Percentiles rank a stretch among this genome's conserved stretches.
phyloP scores from a whole-genome alignment of 2,113 vertebrate genomes.

The Macroglossus sobrinus region DNA sequence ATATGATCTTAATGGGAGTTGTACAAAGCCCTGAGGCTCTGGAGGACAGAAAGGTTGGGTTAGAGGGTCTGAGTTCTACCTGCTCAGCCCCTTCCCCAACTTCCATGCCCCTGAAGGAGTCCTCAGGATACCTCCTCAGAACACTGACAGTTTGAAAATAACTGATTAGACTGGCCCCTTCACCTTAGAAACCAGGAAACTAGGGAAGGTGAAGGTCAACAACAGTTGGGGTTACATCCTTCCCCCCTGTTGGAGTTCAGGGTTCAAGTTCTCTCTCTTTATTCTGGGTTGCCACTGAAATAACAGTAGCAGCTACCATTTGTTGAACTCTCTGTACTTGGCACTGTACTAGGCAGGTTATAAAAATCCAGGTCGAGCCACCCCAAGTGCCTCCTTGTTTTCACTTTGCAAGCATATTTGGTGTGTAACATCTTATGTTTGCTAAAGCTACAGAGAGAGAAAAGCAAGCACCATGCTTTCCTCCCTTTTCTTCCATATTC shows the following conservation, averaged over 20 bases:
- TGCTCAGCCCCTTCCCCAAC: background rate
- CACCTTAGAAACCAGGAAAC: background rate
- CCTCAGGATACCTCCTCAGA: background rate
- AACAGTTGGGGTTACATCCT: background rate
- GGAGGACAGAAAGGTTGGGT: background rate
- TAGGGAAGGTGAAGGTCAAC: background rate
- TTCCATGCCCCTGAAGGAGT: background rate
- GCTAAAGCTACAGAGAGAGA: background rate
- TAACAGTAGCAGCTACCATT: background rate
- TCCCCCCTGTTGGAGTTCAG: background rate
- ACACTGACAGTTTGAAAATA: background rate
- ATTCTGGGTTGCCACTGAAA: background rate
- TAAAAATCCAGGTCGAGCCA: background rate
- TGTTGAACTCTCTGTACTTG: background rate
- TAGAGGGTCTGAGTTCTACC: background rate
- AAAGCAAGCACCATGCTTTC: background rate
- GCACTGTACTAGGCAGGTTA: background rate
- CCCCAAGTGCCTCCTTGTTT: background rate
- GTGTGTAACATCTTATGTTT: background rate
- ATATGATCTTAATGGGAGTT: background rate
- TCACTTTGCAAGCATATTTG: background rate
- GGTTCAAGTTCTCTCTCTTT: background rate
- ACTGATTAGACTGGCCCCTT: background rate
- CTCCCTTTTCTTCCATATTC: background rate
- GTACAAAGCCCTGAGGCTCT: background rate